phyloP scores from a whole-genome alignment of 2,888 invertebrate genomes.

The Matsumyia berberina region DNA sequence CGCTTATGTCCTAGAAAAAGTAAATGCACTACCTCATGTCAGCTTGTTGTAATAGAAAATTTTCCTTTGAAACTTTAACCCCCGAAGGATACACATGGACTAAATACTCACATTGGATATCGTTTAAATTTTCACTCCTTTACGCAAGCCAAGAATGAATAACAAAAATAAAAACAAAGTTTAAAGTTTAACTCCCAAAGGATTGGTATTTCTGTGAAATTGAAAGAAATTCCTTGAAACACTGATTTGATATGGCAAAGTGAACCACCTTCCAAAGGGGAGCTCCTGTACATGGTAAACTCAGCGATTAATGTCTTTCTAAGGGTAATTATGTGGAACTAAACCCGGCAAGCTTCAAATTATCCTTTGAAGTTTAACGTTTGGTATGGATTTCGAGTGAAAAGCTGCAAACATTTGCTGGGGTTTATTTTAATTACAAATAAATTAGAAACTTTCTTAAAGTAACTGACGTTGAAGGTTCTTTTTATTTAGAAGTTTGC shows the following conservation, averaged over 20 bases:
- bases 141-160: no score
- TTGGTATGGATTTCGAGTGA: not conserved
- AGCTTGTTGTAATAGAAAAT: no score
- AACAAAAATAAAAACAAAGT: no score
- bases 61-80: no score
- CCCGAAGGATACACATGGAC: no score
- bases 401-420: not conserved
- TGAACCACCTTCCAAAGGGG: not conserved
- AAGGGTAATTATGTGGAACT: conserved; percentile 15
- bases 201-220: not conserved
- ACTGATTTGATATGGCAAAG: not conserved
- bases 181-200: no score
- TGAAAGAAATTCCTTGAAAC: not conserved
- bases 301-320: not conserved
- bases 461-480: not conserved
- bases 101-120: no score
- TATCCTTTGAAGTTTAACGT: conserved; percentile 3
- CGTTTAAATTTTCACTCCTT: no score
- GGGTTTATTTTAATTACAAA: conserved; percentile 9
- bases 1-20: no score
- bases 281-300: not conserved
- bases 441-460: not conserved
- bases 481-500: not conserved
- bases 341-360: not conserved
- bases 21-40: no score